Percentiles rank a stretch among this genome's conserved stretches.
Conservation (phyloP, 1,140 invertebrate species). For the Contarinia nasturtii region DNA sequence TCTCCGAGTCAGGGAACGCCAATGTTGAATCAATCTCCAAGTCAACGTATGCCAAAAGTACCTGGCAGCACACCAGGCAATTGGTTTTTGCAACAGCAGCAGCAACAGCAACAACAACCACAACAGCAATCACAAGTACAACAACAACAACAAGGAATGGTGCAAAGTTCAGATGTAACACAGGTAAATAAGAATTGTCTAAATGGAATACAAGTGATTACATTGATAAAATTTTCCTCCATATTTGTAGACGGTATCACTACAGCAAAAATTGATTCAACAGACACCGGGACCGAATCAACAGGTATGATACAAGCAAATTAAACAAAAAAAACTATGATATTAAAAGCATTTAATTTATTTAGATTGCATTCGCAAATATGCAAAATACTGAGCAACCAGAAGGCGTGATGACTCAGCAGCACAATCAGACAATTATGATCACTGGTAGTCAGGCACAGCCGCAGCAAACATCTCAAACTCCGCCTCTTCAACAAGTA, state of each 20-base stretch:
- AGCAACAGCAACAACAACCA: conserved; percentile 10
- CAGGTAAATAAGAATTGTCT: not conserved
- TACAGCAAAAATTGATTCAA: too few species aligned
- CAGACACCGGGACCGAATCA: too few species aligned
- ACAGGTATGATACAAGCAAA: not conserved
- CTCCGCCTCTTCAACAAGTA: not conserved
- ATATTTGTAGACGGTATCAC: too few species aligned
- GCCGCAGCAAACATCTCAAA: not conserved
- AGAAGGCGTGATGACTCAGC: too few species aligned
- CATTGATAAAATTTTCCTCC: too few species aligned
- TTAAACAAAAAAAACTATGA: not conserved
- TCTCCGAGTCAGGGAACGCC: conserved; percentile 9
- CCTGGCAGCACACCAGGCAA: conserved; percentile 6
- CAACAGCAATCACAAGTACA: conserved; percentile 8
- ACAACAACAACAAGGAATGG: conserved; percentile 7
- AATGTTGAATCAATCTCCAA: not conserved
- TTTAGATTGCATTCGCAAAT: too few species aligned
- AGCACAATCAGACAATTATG: too few species aligned
- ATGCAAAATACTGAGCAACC: too few species aligned
- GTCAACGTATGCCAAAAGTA: conserved; percentile 2
- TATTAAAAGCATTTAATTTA: too few species aligned
- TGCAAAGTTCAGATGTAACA: not conserved
- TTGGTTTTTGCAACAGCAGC: conserved; percentile 9
- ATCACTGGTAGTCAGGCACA: too few species aligned
- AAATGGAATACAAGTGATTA: too few species aligned